These are phyloP conservation scores for Philereme vetulata DNA, from an alignment of 2,888 invertebrate genomes.

Conservation along the genomic window DNA sequence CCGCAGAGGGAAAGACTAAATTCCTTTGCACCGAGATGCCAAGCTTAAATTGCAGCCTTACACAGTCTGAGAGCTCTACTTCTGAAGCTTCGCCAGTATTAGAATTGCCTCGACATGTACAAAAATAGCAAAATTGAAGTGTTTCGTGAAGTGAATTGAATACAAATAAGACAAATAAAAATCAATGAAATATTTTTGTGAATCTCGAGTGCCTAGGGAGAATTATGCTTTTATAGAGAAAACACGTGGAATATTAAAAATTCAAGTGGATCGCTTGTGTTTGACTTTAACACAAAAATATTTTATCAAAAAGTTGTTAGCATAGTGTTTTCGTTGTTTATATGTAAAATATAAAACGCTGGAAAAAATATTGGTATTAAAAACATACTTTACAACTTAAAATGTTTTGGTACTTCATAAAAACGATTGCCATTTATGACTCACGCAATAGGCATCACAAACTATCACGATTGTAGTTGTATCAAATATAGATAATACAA, in stretches of 20 bases:
- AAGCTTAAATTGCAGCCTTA: conserved; percentile 65
- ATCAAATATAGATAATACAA: conserved; percentile 74
- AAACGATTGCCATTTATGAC: conserved; percentile 76
- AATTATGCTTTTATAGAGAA: conserved; percentile 35
- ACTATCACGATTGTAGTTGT: conserved; percentile 62
- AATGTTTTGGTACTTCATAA: conserved; percentile 49
- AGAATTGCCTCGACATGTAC: conserved; percentile 75
- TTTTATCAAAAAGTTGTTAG: too few relatives aligned
- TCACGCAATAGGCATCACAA: conserved; percentile 71
- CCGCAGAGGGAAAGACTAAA: conserved; percentile 58
- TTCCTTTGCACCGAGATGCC: conserved; percentile 53
- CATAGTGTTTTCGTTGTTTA: too few relatives aligned
- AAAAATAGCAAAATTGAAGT: conserved; percentile 74
- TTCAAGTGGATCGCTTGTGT: conserved; percentile 26
- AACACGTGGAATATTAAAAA: conserved; percentile 45
- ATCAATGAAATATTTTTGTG: conserved; percentile 47
- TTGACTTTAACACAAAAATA: too few relatives aligned
- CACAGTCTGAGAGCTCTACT: conserved; percentile 72
- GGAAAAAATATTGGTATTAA: too few relatives aligned
- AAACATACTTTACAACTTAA: too few relatives aligned
- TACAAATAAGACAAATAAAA: conserved; percentile 55
- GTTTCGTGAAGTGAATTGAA: conserved; percentile 67
- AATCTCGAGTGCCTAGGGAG: conserved; percentile 30
- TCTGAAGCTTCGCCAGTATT: conserved; percentile 73
- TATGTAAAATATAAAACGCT: too few relatives aligned